Base-by-base conservation (phyloP, 1,140 invertebrate species). In the Idris sp. region DNA sequence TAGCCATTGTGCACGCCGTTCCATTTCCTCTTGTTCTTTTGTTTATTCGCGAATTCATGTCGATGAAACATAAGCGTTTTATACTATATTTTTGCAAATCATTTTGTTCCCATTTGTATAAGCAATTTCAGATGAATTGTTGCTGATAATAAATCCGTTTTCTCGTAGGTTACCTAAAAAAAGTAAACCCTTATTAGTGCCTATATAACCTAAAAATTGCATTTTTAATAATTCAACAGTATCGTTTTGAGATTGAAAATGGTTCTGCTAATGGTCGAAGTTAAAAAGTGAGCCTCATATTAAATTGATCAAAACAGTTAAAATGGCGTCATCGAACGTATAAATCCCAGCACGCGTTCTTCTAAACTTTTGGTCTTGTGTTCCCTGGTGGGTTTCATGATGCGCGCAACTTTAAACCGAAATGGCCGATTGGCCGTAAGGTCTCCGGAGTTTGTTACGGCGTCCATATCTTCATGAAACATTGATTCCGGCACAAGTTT, bases 401-500 rank as follows among this genome's bases (percentile, higher is more conserved):
- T 41, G 44, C 38, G 56, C 35, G 48, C 58, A 79, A 77, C 40
- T 77, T 77, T 74, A 79, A 79, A 79, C 56, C 51, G 38, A 61
- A 71, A 53, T 41, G 61, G 40, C 59, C 53, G 35, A 67, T 72
- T 64, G 71, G 40, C 46, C 61, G 61, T 67, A 46, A 58, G 56
- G 49, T 64, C 53, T 35, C 41, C 35, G 18, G 38, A 44, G 36
- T 76, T 76, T 64, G 74, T 76, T 72, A 76, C 62, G 64, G 48
- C 46, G 56, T 51, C 58, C 54, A 65, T 54, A 69, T 76, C 64
- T 13, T 9, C 53, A 13, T 85, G 67, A 77, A 85, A 83, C 68
- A 84, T 85, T 84, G 68, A 83, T 73, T 67, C 44, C 64, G 46
- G 59, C 61, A 81, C n/a, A 82, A 83, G 68, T 81, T 80, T 80